These are phyloP conservation scores for Drosophila quadrilineata DNA, from an alignment of 1,140 invertebrate genomes.

Conservation along the genomic window DNA sequence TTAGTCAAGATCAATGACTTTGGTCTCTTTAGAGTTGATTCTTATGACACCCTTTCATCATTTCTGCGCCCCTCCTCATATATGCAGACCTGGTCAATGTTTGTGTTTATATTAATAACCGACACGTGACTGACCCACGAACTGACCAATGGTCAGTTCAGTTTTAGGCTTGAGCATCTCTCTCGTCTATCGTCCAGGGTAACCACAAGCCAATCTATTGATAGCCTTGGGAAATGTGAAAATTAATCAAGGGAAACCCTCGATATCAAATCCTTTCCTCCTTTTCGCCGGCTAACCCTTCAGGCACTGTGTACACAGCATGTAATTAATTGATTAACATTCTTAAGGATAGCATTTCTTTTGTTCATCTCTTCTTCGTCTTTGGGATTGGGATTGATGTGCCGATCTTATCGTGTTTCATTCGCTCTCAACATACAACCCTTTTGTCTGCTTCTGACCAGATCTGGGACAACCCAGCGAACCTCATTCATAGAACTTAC, in stretches of 20 bases:
- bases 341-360: conserved; percentile 68
- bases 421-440: conserved; percentile 63
- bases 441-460: conserved; percentile 55
- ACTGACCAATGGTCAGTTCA: conserved; percentile 69
- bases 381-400: conserved; percentile 71
- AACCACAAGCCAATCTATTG: conserved; percentile 59
- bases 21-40: conserved; percentile 1
- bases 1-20: conserved; percentile 30
- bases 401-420: conserved; percentile 74
- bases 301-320: conserved; percentile 46
- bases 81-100: conserved; percentile 55
- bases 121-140: conserved; percentile 61
- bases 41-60: conserved; percentile 11
- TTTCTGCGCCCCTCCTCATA: conserved; percentile 27
- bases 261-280: conserved; percentile 45
- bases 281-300: not conserved
- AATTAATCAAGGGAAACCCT: conserved; percentile 67
- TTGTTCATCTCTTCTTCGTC: no score
- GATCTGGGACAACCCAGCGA: conserved; percentile 44
- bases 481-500: conserved; percentile 43
- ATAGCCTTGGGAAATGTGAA: conserved; percentile 63
- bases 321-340: conserved; percentile 80
- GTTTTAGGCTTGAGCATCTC: conserved; percentile 26
- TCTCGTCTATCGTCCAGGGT: conserved; percentile 13
- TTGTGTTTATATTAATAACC: conserved; percentile 71